Evolutionary conservation across 1,140 invertebrate genomes (phyloP), one percentile per base, ranked within the genome.

Genomic region (Anadara kagoshimensis): DNA sequence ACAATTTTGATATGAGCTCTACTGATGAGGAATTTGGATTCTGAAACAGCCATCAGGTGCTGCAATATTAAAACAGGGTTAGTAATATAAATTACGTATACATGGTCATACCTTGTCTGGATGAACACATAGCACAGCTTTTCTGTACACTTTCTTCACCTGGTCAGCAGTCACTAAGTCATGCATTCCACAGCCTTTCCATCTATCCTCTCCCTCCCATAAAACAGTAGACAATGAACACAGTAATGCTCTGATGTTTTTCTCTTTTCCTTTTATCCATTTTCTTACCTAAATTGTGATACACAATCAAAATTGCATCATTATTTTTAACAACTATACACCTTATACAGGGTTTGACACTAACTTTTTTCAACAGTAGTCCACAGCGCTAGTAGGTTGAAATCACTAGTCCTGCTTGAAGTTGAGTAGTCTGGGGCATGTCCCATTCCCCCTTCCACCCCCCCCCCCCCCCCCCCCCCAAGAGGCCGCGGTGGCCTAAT

Each of bases 71-170:
- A n/a, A n/a, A n/a, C n/a, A n/a, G n/a, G n/a, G n/a, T n/a, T n/a
- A n/a, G n/a, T n/a, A n/a, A n/a, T 7, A 36, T 36, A 3, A 36
- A 2, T 36, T 36, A 3, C 29, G 7, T 7, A 36, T 7, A 36
- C 18, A 7, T 8, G 0, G 5, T 0, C 53, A 86, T 90, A 98
- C 97, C 93, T 99, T 99, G 87, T 99, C 98, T 0, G 98, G 98
- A 92, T 99, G 98, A 43, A 99, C 96, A 59, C 96, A 95, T 16
- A 99, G 91, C 82, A 97, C 98, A 24, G 98, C 98, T 87, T 95
- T 96, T 49, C 97, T 91, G 89, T 99, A 99, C 47, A 94, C 92
- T 85, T 98, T 98, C 88, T 99, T 99, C 16, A 99, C 98, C 89
- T 99, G 96, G 4, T 93, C 93, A 10, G 95, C 89, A 0, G 94